Evolutionary conservation across 2,797 vertebrate species (phyloP).

Genomic region (Enteromius fasciolatus): DNA sequence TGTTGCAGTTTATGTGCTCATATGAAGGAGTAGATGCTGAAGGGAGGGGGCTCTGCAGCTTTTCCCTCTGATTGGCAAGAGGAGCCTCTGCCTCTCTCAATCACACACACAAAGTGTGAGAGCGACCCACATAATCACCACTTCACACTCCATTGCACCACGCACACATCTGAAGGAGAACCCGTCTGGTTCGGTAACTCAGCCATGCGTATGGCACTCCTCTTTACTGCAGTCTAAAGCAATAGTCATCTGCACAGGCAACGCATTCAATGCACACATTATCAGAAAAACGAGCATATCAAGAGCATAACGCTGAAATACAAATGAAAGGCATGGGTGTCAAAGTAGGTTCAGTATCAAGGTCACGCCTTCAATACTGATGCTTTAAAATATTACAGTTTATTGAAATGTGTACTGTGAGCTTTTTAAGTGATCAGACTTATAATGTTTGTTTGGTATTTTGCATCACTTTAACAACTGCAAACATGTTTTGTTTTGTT

Average conservation of each 20-base stretch:
- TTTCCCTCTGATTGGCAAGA: conserved; percentile 30
- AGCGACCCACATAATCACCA: conserved; percentile 66
- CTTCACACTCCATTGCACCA: conserved; percentile 57
- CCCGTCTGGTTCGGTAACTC: conserved; percentile 43
- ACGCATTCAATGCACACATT: conserved; percentile 20
- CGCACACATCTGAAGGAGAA: conserved; percentile 57
- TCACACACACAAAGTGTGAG: conserved; percentile 55
- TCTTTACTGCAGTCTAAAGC: conserved; percentile 41
- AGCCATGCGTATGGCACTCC: not conserved
- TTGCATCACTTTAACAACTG: too few relatives aligned
- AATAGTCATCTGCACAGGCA: conserved; percentile 30
- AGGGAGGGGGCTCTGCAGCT: conserved; percentile 30
- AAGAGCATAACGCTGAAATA: conserved; percentile 22
- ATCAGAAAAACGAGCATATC: conserved; percentile 2
- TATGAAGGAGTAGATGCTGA: conserved; percentile 19
- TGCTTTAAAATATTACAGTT: not conserved
- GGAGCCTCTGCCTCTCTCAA: conserved; percentile 51
- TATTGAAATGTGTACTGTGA: not conserved
- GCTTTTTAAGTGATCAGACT: not conserved
- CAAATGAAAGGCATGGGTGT: conserved; percentile 31
- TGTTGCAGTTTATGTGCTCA: conserved; percentile 11
- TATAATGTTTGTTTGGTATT: not conserved
- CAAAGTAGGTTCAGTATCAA: not conserved
- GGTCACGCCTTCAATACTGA: not conserved
- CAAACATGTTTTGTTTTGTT: not conserved